Percentiles rank a stretch among this genome's conserved stretches.
These are phyloP conservation scores for Drosophila formosana DNA, from an alignment of 2,888 invertebrate species.

Conservation along the genomic window DNA sequence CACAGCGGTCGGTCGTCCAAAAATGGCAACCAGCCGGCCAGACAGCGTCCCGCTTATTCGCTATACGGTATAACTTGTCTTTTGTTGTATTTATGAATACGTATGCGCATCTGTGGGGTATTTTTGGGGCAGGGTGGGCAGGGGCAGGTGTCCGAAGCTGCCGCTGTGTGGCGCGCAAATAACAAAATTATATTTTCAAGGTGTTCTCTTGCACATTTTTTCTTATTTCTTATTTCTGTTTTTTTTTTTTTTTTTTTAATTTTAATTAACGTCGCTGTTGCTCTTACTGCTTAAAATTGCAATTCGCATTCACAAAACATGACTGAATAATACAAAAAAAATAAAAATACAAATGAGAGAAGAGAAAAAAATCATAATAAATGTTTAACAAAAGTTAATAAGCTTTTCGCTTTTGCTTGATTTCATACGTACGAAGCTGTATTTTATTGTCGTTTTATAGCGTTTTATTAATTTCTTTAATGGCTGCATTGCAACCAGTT, in stretches of 20 bases:
- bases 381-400: slow-evolving; percentile 72
- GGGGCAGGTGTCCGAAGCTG: slow-evolving; percentile 27
- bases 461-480: slow-evolving; percentile 75
- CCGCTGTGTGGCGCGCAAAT: slow-evolving; percentile 71
- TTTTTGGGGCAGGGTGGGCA: slow-evolving; percentile 8
- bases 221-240: slow-evolving; percentile 49
- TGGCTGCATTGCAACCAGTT: slow-evolving; percentile 31
- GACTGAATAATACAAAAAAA: slow-evolving; percentile 31
- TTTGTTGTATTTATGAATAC: slow-evolving; percentile 65
- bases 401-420: slow-evolving; percentile 62
- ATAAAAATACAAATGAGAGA: background rate
- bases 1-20: slow-evolving; percentile 79
- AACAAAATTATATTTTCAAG: slow-evolving; percentile 80
- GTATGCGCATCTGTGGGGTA: background rate
- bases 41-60: slow-evolving; percentile 19
- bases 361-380: slow-evolving; percentile 56
- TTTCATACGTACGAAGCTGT: slow-evolving; percentile 63
- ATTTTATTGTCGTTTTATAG: slow-evolving; percentile 73
- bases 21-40: slow-evolving; percentile 67
- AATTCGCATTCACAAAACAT: slow-evolving; percentile 67
- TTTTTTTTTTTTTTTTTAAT: slow-evolving; percentile 46
- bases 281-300: slow-evolving; percentile 64
- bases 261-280: slow-evolving; percentile 72
- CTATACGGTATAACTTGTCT: slow-evolving; percentile 26
- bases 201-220: slow-evolving; percentile 76